Conservation (phyloP, 2,888 invertebrate species). For the Coecobrya sp. region DNA sequence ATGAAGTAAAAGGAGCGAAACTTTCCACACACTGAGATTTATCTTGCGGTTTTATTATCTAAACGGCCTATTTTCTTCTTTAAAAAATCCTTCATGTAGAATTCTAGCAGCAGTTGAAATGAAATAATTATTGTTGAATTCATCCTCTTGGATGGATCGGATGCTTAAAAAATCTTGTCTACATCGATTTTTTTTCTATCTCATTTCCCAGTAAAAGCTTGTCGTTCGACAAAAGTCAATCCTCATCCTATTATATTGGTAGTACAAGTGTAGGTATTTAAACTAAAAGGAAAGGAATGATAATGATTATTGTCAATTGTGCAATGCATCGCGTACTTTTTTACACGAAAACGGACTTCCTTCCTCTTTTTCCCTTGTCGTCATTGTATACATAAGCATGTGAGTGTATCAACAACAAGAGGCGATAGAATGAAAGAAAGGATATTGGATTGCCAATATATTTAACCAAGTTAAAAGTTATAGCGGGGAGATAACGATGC, state of each 20-base stretch:
- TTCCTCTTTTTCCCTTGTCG: background rate
- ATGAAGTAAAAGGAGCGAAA: background rate
- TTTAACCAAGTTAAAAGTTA: constrained; percentile 60
- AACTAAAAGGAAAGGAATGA: constrained; percentile 26
- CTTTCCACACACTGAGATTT: background rate
- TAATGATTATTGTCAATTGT: constrained; percentile 21
- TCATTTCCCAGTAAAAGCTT: background rate
- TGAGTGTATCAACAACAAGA: background rate
- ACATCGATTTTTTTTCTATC: background rate
- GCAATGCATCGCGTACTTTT: background rate
- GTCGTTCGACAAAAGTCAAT: background rate
- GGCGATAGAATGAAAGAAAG: background rate
- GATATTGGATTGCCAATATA: constrained; percentile 57
- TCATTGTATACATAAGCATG: background rate
- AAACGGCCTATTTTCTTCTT: background rate
- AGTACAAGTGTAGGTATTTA: background rate
- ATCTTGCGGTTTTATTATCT: background rate
- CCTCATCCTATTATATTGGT: background rate
- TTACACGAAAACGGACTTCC: constrained; percentile 15
- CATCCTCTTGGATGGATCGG: background rate
- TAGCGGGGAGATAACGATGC: constrained; percentile 57
- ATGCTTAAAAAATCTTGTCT: too few species aligned
- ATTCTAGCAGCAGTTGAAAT: background rate
- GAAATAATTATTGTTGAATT: background rate
- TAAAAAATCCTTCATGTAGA: background rate